Evolutionary conservation across 2,888 invertebrate genomes (phyloP).

Genomic region (Dynastes tityus): DNA sequence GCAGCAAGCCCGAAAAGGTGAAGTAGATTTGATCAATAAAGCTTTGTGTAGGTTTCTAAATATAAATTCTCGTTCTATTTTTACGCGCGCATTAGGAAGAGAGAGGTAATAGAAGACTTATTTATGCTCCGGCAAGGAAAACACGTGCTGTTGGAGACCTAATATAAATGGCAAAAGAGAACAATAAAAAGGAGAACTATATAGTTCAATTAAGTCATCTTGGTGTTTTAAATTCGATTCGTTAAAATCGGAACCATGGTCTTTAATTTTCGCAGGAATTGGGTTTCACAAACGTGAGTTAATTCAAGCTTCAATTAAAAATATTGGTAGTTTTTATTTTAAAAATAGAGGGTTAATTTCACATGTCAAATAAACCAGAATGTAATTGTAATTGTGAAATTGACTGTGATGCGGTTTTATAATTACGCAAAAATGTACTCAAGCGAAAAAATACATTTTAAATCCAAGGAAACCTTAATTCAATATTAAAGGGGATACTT

Average conservation of each 20-base stretch:
- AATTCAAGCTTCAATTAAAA: too few species aligned
- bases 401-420: too few species aligned
- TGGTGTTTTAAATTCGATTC: background rate
- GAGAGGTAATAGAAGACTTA: constrained; percentile 29
- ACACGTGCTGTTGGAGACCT: constrained; percentile 24
- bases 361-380: too few species aligned
- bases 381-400: too few species aligned
- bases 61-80: constrained; percentile 37
- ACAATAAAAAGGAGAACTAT: constrained; percentile 15
- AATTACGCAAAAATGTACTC: too few species aligned
- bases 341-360: too few species aligned
- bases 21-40: constrained; percentile 46
- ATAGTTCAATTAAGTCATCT: background rate
- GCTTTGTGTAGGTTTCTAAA: constrained; percentile 46
- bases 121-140: constrained; percentile 37
- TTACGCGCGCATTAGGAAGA: constrained; percentile 40
- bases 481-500: too few species aligned
- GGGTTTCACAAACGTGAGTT: too few species aligned
- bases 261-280: too few species aligned
- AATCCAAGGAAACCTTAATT: too few species aligned
- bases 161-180: constrained; percentile 4
- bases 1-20: constrained; percentile 43
- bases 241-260: background rate
- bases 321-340: too few species aligned
- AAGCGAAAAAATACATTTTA: too few species aligned